phyloP scores from a whole-genome alignment of 1,140 invertebrate genomes.

The Daktulosphaira vitifoliae region DNA sequence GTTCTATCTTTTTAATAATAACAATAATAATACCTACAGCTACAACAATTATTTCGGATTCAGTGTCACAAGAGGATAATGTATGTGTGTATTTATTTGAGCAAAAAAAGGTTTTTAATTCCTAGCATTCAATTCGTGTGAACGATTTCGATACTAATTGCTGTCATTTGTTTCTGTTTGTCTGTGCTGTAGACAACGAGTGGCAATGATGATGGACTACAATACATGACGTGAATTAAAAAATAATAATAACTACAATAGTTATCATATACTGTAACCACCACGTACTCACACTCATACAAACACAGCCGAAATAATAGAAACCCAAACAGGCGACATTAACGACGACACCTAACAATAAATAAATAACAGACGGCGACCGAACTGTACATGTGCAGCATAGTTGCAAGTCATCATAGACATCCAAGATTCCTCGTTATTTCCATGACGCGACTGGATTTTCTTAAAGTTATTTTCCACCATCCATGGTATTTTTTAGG shows the following conservation, averaged over 20 bases:
- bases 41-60: too few species aligned
- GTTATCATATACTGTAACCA: too few species aligned
- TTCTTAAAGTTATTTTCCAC: not conserved
- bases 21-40: too few species aligned
- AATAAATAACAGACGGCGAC: constrained; percentile 33
- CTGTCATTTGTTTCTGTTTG: constrained; percentile 17
- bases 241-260: constrained; percentile 25
- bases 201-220: constrained; percentile 15
- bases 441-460: constrained; percentile 25
- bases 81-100: too few species aligned
- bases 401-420: constrained; percentile 27
- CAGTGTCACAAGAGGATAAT: too few species aligned
- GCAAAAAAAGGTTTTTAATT: constrained; percentile 2
- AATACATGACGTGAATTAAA: constrained; percentile 27
- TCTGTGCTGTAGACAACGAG: constrained; percentile 10
- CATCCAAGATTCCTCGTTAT: constrained; percentile 26
- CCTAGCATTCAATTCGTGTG: constrained; percentile 28
- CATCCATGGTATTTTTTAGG: constrained; percentile 6
- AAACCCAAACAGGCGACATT: constrained; percentile 32
- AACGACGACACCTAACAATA: constrained; percentile 33
- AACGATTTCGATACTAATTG: constrained; percentile 28
- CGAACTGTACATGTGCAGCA: constrained; percentile 5
- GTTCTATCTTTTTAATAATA: too few species aligned
- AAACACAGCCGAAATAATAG: constrained; percentile 17
- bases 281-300: not conserved